Base-by-base conservation (phyloP, 1,140 invertebrate genomes). In the Zophobas morio region DNA sequence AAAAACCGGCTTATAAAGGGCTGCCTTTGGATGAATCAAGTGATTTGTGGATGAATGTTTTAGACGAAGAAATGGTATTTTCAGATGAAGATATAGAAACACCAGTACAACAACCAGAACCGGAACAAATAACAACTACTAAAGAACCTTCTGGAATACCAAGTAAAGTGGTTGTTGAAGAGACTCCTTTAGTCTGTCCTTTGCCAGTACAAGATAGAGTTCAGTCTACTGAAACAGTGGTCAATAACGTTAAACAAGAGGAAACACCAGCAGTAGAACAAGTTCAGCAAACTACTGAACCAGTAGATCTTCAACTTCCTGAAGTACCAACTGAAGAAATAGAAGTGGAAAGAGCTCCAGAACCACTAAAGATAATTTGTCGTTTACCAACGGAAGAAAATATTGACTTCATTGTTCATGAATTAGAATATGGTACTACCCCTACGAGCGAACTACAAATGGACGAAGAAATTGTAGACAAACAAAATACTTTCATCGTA, bases 1-100 rank as follows among this genome's bases (percentile, higher is more conserved):
- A 3, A 36, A 70, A 70, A 70, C 49, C 75, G 2, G 56, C 77
- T 35, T 85, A 84, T 78, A 85, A 84, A 51, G 83, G 82, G 51
- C 74, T 85, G 40, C 84, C 87, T 42, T 84, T 88, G 35, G 86
- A 89, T 70, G 86, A 86, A 56, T 85, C 88, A 6, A 84, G 86
- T 49, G 87, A 86, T 74, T 79, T 85, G 8, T 89, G 88, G 87
- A 87, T 89, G 85, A 83, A 86, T 84, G 85, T 88, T 57, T 78
- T 90, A 51, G 88, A 89, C 74, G 87, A 89, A 77, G 86, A 51
- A 20, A 51, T 51, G 49, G 49, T 51, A 20, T 51, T 51, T 6
- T 51, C 87, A 20, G 49, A 87, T 89, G 75, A 70, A 70, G 49
- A 51, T 51, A 6, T 20, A 20, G 49, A 51, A 51, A 2, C 6